Evolutionary conservation across 2,888 invertebrate species (phyloP).

Genomic region (Ophraella communa): DNA sequence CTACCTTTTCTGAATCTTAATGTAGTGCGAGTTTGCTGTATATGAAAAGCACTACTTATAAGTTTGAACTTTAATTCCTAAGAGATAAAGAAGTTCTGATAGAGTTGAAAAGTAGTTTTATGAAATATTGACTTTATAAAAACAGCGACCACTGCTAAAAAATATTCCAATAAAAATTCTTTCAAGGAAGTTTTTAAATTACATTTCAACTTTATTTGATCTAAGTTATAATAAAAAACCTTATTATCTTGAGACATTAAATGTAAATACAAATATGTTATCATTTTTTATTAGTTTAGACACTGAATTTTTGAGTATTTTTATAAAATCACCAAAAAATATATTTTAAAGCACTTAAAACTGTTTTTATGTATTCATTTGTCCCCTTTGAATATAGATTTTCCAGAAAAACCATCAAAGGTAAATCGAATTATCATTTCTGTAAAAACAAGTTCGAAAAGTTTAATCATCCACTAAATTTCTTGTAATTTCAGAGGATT

Average conservation of each 20-base stretch:
- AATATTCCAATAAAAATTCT: conserved; percentile 15
- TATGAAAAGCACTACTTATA: conserved; percentile 25
- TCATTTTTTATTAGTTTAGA: too few species aligned
- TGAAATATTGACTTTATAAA: conserved; percentile 33
- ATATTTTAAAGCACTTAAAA: too few species aligned
- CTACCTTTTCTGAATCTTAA: conserved; percentile 30
- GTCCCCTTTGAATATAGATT: too few species aligned
- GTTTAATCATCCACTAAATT: too few species aligned
- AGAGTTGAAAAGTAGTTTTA: conserved; percentile 33
- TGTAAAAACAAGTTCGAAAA: too few species aligned
- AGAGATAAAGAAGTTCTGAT: conserved; percentile 27
- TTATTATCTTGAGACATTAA: neutral
- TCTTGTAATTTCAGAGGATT: too few species aligned
- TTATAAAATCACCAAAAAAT: too few species aligned
- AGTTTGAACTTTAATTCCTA: conserved; percentile 21
- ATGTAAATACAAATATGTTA: neutral
- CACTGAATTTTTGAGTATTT: too few species aligned
- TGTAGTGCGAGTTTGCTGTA: conserved; percentile 21
- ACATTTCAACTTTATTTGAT: conserved; percentile 13
- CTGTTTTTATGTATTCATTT: too few species aligned
- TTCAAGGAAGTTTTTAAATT: conserved; percentile 8
- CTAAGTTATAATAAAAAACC: neutral
- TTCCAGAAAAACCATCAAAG: too few species aligned
- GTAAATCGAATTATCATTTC: too few species aligned
- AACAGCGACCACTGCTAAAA: conserved; percentile 16